Conservation (phyloP, 1,140 invertebrate genomes). For the Drosophila littoralis region DNA sequence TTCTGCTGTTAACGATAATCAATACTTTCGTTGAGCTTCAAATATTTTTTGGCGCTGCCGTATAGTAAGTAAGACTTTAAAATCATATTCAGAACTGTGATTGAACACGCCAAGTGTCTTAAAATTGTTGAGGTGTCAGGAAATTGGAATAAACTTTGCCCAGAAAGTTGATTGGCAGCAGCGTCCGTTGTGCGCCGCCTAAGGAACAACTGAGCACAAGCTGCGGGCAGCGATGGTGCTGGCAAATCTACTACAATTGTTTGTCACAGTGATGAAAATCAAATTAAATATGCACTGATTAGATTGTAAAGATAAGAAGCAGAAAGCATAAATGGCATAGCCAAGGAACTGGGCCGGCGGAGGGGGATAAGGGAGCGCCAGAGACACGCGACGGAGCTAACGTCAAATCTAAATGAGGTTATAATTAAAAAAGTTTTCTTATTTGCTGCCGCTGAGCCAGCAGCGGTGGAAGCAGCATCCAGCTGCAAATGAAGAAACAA, state of each 20-base stretch:
- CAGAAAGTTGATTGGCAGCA: conserved; percentile 34
- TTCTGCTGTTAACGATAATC: no score
- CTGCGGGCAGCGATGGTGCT: conserved; percentile 6
- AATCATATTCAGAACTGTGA: background rate
- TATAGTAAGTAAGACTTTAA: background rate
- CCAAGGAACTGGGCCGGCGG: conserved; percentile 33
- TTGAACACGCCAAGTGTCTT: background rate
- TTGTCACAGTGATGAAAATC: conserved; percentile 62
- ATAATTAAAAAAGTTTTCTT: conserved; percentile 84
- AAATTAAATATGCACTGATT: conserved; percentile 82
- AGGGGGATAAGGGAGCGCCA: conserved; percentile 15
- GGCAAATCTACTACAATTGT: conserved; percentile 38
- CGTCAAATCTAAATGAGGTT: conserved; percentile 84
- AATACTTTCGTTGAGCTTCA: no score
- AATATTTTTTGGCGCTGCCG: no score
- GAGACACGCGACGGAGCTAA: conserved; percentile 57
- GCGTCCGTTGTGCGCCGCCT: conserved; percentile 2
- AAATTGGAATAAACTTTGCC: conserved; percentile 41
- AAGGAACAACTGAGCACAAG: conserved; percentile 1
- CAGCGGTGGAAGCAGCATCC: conserved; percentile 22
- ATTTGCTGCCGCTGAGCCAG: conserved; percentile 60
- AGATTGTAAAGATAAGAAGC: conserved; percentile 56
- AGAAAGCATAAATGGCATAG: conserved; percentile 38
- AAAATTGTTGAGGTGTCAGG: conserved; percentile 21
- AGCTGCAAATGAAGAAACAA: conserved; percentile 82